phyloP scores from a whole-genome alignment of 1,140 invertebrate genomes.

The Aphelenchoides besseyi region DNA sequence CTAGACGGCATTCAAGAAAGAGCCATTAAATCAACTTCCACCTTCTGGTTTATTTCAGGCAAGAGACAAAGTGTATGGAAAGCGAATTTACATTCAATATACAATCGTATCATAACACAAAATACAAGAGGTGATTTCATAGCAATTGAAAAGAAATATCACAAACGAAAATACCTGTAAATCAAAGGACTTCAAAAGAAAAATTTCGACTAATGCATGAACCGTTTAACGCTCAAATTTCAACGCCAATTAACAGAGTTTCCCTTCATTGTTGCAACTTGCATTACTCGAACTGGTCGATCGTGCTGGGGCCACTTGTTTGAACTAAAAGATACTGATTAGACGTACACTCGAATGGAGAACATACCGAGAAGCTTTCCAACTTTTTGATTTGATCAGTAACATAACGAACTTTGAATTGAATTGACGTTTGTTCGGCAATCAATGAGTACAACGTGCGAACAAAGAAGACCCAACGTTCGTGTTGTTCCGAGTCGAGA shows the following conservation, averaged over 20 bases:
- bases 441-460: slow-evolving; percentile 20
- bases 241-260: not conserved
- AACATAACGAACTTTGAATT: slow-evolving; percentile 14
- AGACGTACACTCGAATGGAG: not conserved
- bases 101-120: too few relatives aligned
- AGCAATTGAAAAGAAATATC: too few relatives aligned
- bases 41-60: too few relatives aligned
- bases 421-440: slow-evolving; percentile 17
- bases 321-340: slow-evolving; percentile 10
- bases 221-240: too few relatives aligned
- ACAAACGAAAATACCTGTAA: too few relatives aligned
- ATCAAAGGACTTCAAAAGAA: too few relatives aligned
- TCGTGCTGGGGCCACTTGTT: not conserved
- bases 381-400: slow-evolving; percentile 19
- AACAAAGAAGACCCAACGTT: slow-evolving; percentile 21
- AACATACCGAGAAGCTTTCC: slow-evolving; percentile 11
- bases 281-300: not conserved
- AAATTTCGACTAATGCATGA: too few relatives aligned
- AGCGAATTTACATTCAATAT: too few relatives aligned
- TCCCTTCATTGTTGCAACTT: not conserved
- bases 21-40: too few relatives aligned
- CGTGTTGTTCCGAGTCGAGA: slow-evolving; percentile 6
- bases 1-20: too few relatives aligned
- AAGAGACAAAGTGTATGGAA: too few relatives aligned
- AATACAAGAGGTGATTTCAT: too few relatives aligned